A percentile compares a stretch with the other conserved stretches of the same genome.
Evolutionary conservation across 2,888 invertebrate species (phyloP).

Genomic region (Campaea margaritaria): DNA sequence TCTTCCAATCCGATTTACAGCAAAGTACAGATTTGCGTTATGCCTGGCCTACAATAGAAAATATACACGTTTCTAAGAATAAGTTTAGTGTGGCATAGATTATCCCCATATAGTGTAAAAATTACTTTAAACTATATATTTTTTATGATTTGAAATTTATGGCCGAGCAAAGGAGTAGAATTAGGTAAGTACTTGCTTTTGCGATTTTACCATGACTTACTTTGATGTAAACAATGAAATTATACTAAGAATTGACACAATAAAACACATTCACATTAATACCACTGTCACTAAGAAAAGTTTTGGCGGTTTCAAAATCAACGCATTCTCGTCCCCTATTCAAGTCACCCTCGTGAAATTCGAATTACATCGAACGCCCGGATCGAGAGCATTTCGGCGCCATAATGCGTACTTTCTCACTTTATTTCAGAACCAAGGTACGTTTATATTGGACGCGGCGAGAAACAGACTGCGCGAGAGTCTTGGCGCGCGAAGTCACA

Average conservation of each 20-base stretch:
- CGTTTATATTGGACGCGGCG: conserved; percentile 77
- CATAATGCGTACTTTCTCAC: conserved; percentile 60
- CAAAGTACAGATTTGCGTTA: too few relatives aligned
- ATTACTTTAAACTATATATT: too few relatives aligned
- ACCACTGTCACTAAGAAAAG: conserved; percentile 33
- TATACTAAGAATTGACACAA: background rate
- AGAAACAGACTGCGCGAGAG: conserved; percentile 73
- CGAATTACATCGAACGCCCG: conserved; percentile 22
- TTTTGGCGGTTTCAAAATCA: conserved; percentile 6
- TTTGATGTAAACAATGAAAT: background rate
- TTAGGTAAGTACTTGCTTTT: conserved; percentile 3
- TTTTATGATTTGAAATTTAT: too few relatives aligned
- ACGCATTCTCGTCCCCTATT: conserved; percentile 7
- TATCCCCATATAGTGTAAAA: too few relatives aligned
- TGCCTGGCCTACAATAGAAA: too few relatives aligned
- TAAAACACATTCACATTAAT: conserved; percentile 26
- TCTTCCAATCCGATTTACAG: too few relatives aligned
- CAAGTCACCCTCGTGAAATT: conserved; percentile 16
- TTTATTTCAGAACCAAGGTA: conserved; percentile 72
- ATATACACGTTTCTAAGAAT: too few relatives aligned
- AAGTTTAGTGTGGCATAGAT: too few relatives aligned
- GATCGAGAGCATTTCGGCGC: conserved; percentile 38
- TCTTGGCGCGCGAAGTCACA: conserved; percentile 60
- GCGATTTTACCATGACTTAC: conserved; percentile 42
- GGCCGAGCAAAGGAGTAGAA: too few relatives aligned